Evolutionary conservation across 2,888 invertebrate genomes (phyloP).

Genomic region (Mythimna albipuncta): DNA sequence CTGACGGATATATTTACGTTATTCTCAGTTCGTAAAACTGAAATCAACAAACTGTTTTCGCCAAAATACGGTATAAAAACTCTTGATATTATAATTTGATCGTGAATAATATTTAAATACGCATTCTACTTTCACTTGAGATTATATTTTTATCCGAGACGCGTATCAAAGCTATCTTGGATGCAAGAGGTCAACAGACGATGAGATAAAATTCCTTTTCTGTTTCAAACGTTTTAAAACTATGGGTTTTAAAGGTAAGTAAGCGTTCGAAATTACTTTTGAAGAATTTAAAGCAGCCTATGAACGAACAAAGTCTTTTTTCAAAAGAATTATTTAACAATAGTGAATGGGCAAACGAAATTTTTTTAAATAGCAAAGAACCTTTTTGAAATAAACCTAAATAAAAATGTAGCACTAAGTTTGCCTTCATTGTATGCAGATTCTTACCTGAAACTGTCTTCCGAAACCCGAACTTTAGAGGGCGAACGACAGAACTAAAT

Average conservation of each 20-base stretch:
- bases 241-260: constrained; percentile 28
- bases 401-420: constrained; percentile 25
- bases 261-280: constrained; percentile 42
- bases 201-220: constrained; percentile 61
- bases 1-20: constrained; percentile 37
- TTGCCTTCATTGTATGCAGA: constrained; percentile 36
- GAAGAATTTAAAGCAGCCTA: constrained; percentile 34
- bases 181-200: constrained; percentile 68
- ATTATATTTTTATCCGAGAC: constrained; percentile 66
- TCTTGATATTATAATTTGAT: constrained; percentile 14
- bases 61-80: constrained; percentile 13
- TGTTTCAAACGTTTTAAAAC: constrained; percentile 37
- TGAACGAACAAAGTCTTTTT: constrained; percentile 25
- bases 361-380: constrained; percentile 33
- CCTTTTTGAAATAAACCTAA: constrained; percentile 25
- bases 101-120: constrained; percentile 49
- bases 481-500: constrained; percentile 12
- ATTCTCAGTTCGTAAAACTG: constrained; percentile 14
- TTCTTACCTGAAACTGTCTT: constrained; percentile 55
- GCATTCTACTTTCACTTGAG: constrained; percentile 68
- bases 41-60: constrained; percentile 5
- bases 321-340: constrained; percentile 60
- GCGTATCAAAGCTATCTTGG: constrained; percentile 57
- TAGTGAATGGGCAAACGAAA: constrained; percentile 34
- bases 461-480: constrained; percentile 20